Conservation (phyloP, 1,140 invertebrate species). For the Leptinotarsa undecemlineata region DNA sequence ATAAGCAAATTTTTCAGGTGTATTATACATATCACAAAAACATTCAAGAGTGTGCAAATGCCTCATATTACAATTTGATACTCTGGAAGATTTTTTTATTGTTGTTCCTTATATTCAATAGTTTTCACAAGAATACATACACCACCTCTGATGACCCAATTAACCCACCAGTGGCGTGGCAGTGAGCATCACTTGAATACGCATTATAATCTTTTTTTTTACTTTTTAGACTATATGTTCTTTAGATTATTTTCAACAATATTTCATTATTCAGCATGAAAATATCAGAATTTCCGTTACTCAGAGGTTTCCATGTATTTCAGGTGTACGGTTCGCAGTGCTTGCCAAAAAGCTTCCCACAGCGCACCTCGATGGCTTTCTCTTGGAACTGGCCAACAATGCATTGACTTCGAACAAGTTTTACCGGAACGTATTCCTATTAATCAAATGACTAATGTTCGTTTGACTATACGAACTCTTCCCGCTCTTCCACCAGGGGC, state of each 20-base stretch:
- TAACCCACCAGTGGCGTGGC: too few relatives aligned
- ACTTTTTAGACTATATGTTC: too few relatives aligned
- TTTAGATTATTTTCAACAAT: constrained; percentile 17
- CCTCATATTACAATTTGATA: too few relatives aligned
- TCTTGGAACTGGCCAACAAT: constrained; percentile 87
- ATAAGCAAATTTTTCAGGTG: too few relatives aligned
- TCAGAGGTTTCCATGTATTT: constrained; percentile 39
- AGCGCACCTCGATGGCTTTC: constrained; percentile 92
- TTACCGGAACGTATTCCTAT: constrained; percentile 87
- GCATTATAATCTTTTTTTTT: too few relatives aligned
- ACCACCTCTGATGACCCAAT: too few relatives aligned
- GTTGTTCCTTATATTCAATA: too few relatives aligned
- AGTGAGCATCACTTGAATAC: too few relatives aligned
- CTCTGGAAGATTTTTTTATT: too few relatives aligned
- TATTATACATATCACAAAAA: too few relatives aligned
- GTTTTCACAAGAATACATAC: too few relatives aligned
- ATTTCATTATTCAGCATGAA: constrained; percentile 16
- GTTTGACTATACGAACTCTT: constrained; percentile 85
- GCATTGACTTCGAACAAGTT: constrained; percentile 94
- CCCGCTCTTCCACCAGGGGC: constrained; percentile 86
- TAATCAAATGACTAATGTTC: constrained; percentile 80
- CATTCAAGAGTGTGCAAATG: too few relatives aligned
- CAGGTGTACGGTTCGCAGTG: constrained; percentile 83
- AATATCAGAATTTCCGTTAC: background rate
- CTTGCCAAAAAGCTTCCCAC: constrained; percentile 86